Evolutionary conservation across 2,797 vertebrate species (phyloP), one percentile per base, ranked within the genome.

Genomic region (Acestrorhynchus altus): DNA sequence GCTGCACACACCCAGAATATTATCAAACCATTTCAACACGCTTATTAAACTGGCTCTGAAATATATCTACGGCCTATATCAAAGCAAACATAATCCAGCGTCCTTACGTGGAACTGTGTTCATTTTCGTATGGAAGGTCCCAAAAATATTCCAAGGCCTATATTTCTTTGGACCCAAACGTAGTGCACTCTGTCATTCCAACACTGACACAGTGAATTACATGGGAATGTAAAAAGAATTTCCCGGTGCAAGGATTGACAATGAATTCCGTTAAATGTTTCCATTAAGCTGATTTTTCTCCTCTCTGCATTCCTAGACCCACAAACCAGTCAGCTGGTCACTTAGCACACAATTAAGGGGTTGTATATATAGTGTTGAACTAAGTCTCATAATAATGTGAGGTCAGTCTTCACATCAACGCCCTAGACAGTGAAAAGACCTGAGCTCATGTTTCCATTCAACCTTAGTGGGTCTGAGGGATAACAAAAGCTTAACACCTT

Each of bases 1-100:
- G 94, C 93, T 95, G 94, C 90, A 88, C 66, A 52, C 61, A 85
- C 89, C 89, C 85, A 90, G 90, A 93, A 93, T 91, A 94, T 76
- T 84, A 89, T 88, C 84, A 56, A 87, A 86, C 73, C 83, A 79
- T 88, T 90, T 88, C 83, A 88, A 90, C 85, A 77, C 73, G 78
- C 79, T 22, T 77, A 63, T 76, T 51, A 72, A 70, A 71, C 66
- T 63, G 28, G 44, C 40, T 46, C 35, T 46, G 57, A 66, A 51
- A 51, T 71, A 39, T 2, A 54, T 57, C n/a, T 44, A 44, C 51
- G 67, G 11, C 44, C 10, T 61, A 4, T 57, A 46, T 16, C 65
- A 16, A 60, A 12, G 18, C 46, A 51, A 46, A 51, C 35, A 61
- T 3, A 65, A 69, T 8, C 7, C 39, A 31, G 61, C 22, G 51